phyloP scores from a whole-genome alignment of 2,888 invertebrate species.

The Cryptosula pallasiana region DNA sequence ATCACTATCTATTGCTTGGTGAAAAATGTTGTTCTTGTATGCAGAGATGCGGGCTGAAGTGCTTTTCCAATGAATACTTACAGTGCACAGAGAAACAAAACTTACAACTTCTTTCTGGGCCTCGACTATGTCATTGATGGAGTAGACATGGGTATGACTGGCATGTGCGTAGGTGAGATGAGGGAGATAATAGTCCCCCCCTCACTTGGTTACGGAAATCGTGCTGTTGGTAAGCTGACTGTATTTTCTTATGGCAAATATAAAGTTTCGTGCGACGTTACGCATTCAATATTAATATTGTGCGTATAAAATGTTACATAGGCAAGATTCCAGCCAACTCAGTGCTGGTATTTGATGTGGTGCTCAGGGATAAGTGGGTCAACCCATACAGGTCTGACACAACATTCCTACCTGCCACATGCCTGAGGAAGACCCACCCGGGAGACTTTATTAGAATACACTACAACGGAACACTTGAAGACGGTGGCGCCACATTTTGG shows the following conservation, averaged over 20 bases:
- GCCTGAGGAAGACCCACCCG: not conserved
- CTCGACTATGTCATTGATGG: slow-evolving; percentile 11
- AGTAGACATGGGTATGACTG: slow-evolving; percentile 23
- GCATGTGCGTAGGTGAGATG: slow-evolving; percentile 23
- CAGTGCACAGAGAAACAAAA: not conserved
- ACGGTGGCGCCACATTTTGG: not conserved
- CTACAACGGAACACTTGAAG: slow-evolving; percentile 15
- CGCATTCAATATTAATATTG: too few species aligned
- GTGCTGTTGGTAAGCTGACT: slow-evolving; percentile 9
- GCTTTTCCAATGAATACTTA: too few species aligned
- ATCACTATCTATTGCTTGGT: too few species aligned
- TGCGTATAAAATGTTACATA: too few species aligned
- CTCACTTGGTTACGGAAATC: slow-evolving; percentile 13
- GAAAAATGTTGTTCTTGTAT: too few species aligned
- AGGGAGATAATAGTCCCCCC: slow-evolving; percentile 5
- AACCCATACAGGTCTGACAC: not conserved
- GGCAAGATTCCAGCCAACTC: slow-evolving; percentile 11
- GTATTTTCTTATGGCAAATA: too few species aligned
- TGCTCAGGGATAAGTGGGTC: not conserved
- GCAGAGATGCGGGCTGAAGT: too few species aligned
- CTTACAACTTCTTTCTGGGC: slow-evolving; percentile 23
- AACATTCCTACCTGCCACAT: not conserved
- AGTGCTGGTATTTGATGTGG: slow-evolving; percentile 10
- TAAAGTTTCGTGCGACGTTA: too few species aligned
- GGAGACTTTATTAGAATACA: slow-evolving; percentile 16